These are phyloP conservation scores for Rhynchomys soricoides DNA, from an alignment of 2,113 vertebrate genomes.

Conservation along the genomic window DNA sequence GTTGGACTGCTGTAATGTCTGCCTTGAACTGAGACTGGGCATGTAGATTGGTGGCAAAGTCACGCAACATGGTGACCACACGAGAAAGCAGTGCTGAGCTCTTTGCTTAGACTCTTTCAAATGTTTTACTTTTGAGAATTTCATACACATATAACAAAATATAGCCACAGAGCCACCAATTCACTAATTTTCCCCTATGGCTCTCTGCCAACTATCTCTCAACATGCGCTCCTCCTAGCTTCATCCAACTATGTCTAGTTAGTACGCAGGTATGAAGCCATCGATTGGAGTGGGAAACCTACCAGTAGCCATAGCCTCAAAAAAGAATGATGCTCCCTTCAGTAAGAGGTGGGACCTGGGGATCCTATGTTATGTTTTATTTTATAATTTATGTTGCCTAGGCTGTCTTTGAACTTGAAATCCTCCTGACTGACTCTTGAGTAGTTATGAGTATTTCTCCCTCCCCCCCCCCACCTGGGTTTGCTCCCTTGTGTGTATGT, in stretches of 20 bases:
- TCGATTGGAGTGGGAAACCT: not conserved
- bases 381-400: not conserved
- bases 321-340: not conserved
- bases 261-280: not conserved
- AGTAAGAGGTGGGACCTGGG: not conserved
- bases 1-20: conserved; percentile 94
- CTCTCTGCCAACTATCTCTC: not conserved
- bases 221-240: not conserved
- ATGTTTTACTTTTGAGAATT: not conserved
- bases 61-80: conserved; percentile 95
- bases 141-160: not conserved
- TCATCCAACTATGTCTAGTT: not conserved
- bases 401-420: not conserved
- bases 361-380: not conserved
- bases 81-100: conserved; percentile 94
- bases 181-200: conserved; percentile 84
- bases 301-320: not conserved
- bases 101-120: conserved; percentile 75
- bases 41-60: conserved; percentile 95
- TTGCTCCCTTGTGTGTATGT: not conserved
- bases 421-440: not conserved
- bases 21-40: conserved; percentile 96
- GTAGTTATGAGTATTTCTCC: not conserved
- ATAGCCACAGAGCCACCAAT: not conserved
- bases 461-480: not conserved